Conservation (phyloP, 2,888 invertebrate genomes). For the Cyclophora punctaria region DNA sequence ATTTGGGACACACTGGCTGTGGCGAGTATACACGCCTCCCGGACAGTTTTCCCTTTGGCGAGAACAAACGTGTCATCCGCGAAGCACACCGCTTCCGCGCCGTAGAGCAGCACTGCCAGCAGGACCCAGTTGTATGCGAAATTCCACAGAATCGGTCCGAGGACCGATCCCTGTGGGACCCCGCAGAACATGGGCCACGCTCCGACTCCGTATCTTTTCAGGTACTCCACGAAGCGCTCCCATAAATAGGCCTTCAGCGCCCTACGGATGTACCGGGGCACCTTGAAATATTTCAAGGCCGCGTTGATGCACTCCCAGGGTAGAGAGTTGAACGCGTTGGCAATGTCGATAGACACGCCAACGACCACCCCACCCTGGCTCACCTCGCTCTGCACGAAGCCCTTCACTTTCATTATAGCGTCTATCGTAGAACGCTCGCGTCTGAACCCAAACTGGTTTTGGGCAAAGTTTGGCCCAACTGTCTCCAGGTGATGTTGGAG, state of each 20-base stretch:
- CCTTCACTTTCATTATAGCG: background rate
- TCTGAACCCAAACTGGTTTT: background rate
- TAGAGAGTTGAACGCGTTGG: slow-evolving; percentile 19
- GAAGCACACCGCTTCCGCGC: too few species aligned
- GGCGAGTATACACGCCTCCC: too few species aligned
- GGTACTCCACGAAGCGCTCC: background rate
- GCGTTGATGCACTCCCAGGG: slow-evolving; percentile 9
- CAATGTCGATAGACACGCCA: background rate
- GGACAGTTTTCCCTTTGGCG: too few species aligned
- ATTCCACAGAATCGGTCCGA: too few species aligned
- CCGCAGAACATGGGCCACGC: too few species aligned
- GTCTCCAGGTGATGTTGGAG: background rate
- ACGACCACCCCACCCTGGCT: too few species aligned
- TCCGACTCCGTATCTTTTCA: background rate
- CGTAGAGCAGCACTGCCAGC: too few species aligned
- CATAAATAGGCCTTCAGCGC: background rate
- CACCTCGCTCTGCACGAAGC: too few species aligned
- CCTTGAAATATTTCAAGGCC: slow-evolving; percentile 1
- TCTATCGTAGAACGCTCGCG: background rate
- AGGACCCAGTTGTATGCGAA: too few species aligned
- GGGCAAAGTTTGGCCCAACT: background rate
- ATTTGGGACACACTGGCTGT: too few species aligned
- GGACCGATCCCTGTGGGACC: too few species aligned
- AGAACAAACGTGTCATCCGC: too few species aligned
- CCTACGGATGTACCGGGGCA: background rate